A percentile compares a stretch with the other conserved stretches of the same genome.
Conservation (phyloP, 1,140 invertebrate genomes). For the Adoxophyes honmai region DNA sequence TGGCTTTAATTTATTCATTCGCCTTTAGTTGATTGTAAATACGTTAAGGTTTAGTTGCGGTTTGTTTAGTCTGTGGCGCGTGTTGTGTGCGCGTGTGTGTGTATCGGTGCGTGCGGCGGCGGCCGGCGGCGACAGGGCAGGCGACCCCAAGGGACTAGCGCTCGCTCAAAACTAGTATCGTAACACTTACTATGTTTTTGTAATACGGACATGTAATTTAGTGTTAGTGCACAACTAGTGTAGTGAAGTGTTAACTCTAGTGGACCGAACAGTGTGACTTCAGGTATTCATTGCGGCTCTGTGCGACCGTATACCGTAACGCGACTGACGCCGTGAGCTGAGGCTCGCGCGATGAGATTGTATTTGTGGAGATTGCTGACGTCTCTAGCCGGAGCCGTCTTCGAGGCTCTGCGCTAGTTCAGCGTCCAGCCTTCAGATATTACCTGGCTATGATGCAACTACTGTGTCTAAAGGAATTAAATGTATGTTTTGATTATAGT, state of each 20-base stretch:
- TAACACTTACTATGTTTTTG: constrained; percentile 23
- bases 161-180: constrained; percentile 24
- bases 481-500: constrained; percentile 36
- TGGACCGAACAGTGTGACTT: too few relatives aligned
- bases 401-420: background rate
- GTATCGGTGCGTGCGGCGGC: constrained; percentile 18
- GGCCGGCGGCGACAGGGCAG: constrained; percentile 19
- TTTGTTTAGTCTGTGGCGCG: constrained; percentile 18
- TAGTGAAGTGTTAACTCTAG: background rate
- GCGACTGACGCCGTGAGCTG: background rate
- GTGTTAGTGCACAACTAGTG: constrained; percentile 31
- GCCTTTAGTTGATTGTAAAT: constrained; percentile 33
- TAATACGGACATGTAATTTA: constrained; percentile 21
- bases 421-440: background rate
- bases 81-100: constrained; percentile 17
- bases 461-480: constrained; percentile 51
- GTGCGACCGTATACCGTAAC: background rate
- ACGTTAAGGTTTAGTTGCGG: constrained; percentile 32
- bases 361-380: background rate
- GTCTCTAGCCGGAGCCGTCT: background rate
- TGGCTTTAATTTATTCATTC: constrained; percentile 59
- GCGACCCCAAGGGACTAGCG: constrained; percentile 26
- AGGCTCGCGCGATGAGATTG: background rate
- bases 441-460: constrained; percentile 37
- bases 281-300: too few relatives aligned